Base-by-base conservation (phyloP, 2,888 invertebrate genomes). In the Mythimna lalbum region DNA sequence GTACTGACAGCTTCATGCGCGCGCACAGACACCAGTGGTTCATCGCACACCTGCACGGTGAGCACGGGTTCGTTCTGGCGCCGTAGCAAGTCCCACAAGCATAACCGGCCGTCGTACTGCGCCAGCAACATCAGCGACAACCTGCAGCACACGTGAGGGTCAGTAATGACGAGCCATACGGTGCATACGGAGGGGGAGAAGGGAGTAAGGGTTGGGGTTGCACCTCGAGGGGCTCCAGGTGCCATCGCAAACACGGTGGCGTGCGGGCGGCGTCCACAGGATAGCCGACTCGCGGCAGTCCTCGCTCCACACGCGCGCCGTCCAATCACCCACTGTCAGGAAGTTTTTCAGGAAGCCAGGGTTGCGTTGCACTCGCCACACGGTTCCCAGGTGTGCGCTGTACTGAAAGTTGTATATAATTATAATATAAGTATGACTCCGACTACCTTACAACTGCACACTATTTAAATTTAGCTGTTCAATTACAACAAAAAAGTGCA, bases 341-440 rank as follows among this genome's bases (percentile, higher is more conserved):
- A 99, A 99, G 92, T 99, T 99, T 93, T 99, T 99, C 2, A 98
- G 97, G 93, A 99, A 99, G 39, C 97, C 98, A 0, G 99, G 98
- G 95, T 99, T 99, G 76, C 99, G 97, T 88, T 98, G 98, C 66
- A 99, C 95, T 7, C 98, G 97, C 89, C 98, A 97, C 2, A 99
- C 98, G 0, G 99, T 98, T 0, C 99, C 99, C 72, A 97, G 93
- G 87, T 98, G 98, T 12, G 98, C 97, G 21, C 93, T 91, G 86
- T 97, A 97, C 90, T 96, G 74, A 21, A 50, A 55, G 49, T 50
- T 43, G 3, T 23, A 47, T 17, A 43, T 43, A 17, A 43, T 43
- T 43, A 4, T 39, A 39, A 9, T 39, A 14, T 14, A 39, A 4
- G 14, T 4, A 39, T 39, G 39, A 39, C 39, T 39, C 27, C 27